Evolutionary conservation across 2,113 vertebrate species (phyloP), one percentile per base, ranked within the genome.

Genomic region (Choloepus hoffmanni): DNA sequence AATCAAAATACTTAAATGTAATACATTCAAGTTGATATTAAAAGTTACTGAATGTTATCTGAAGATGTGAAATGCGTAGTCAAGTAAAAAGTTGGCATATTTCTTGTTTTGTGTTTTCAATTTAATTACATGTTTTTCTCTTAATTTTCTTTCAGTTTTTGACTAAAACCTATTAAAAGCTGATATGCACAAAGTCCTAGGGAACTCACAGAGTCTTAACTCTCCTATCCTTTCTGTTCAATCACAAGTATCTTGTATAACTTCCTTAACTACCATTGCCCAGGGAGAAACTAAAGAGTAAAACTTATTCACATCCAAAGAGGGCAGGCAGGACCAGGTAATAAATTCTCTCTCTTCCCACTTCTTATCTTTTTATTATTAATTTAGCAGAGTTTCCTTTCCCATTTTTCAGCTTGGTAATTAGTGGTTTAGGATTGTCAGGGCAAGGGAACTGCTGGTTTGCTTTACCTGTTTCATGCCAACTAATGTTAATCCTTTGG

Each of bases 1-100:
- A 65, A 45, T 97, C 30, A 94, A 96, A 96, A 91, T 94, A 94
- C 90, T 92, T 95, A 97, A 97, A 85, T 89, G 65, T 95, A 92
- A 94, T 95, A 40, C 91, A 96, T 95, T 96, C 50, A 90, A 92
- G 15, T 90, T 86, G 62, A 40, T 95, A 96, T 95, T 97, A 88
- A 93, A 97, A 95, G 82, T 96, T 88, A 67, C 92, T 81, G 33
- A 85, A 92, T 95, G 92, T 36, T 89, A 79, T 94, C 63, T 85
- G 93, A 95, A 90, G 28, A 36, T 96, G 40, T 72, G 50, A 26
- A 58, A 67, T 85, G 74, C 90, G 3, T 77, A 96, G 13, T 92
- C n/a, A 10, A 83, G 90, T 91, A 97, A 96, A 96, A 96, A 89
- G 28, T 33, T 97, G 48, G 58, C 62, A 82, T 94, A 0, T 84